Percentiles rank a stretch among this genome's conserved stretches.
These are phyloP conservation scores for Chrysomela aeneicollis DNA, from an alignment of 2,888 invertebrate species.

Conservation along the genomic window DNA sequence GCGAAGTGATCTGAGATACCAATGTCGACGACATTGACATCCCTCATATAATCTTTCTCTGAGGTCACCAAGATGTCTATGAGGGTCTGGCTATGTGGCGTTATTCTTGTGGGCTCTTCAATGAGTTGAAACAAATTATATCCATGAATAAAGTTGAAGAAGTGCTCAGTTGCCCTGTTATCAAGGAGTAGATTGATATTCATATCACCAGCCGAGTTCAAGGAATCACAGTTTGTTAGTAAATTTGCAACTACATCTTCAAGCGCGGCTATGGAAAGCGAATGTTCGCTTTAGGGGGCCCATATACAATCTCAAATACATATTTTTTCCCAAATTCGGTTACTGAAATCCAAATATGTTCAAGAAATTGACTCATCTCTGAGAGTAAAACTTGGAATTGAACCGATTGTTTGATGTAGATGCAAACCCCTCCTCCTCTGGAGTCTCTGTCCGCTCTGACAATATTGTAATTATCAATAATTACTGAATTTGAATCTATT, in stretches of 20 bases:
- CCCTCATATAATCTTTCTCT: background rate
- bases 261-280: slow-evolving; percentile 4
- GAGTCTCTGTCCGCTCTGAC: background rate
- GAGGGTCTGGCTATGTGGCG: background rate
- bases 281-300: background rate
- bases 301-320: slow-evolving; percentile 4
- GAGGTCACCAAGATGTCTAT: background rate
- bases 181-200: background rate
- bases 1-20: no score
- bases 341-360: background rate
- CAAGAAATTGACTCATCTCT: background rate
- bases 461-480: no score
- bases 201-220: slow-evolving; percentile 7
- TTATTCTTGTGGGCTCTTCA: slow-evolving; percentile 12
- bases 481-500: no score
- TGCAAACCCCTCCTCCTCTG: background rate
- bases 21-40: background rate
- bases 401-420: background rate
- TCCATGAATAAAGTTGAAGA: slow-evolving; percentile 7
- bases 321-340: background rate
- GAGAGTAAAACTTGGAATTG: background rate
- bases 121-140: background rate
- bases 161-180: background rate
- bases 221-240: background rate
- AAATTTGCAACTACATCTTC: background rate